Conservation (phyloP, 2,888 invertebrate species). For the Trissolcus brochymenae region DNA sequence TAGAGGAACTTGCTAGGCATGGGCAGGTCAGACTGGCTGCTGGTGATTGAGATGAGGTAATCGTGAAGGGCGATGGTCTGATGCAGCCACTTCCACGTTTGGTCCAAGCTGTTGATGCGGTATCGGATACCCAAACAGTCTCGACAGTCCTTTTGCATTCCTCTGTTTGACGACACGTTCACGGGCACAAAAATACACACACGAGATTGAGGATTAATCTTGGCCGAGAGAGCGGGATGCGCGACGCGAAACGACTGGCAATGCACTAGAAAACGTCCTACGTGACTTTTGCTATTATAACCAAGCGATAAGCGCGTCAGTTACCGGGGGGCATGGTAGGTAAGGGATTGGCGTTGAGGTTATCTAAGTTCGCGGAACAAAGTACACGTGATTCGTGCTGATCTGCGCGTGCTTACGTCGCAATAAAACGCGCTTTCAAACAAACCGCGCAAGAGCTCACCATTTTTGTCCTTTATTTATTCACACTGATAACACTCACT, state of each 20-base stretch:
- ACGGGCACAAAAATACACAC: slow-evolving; percentile 56
- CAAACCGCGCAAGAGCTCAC: neutral
- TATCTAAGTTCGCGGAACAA: slow-evolving; percentile 72
- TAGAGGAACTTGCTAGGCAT: slow-evolving; percentile 15
- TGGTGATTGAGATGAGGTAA: slow-evolving; percentile 88
- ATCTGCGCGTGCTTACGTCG: slow-evolving; percentile 65
- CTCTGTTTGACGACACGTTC: slow-evolving; percentile 74
- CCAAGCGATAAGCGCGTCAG: slow-evolving; percentile 42
- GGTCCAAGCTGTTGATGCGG: slow-evolving; percentile 92
- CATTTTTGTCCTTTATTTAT: neutral
- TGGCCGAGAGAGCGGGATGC: neutral
- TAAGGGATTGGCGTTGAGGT: slow-evolving; percentile 64
- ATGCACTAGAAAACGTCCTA: neutral
- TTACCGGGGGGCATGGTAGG: slow-evolving; percentile 46
- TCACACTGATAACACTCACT: neutral
- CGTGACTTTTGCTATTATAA: slow-evolving; percentile 62
- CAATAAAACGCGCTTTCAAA: slow-evolving; percentile 7
- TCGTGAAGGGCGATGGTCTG: slow-evolving; percentile 93
- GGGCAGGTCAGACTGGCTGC: slow-evolving; percentile 82
- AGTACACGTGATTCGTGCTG: slow-evolving; percentile 72
- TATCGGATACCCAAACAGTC: slow-evolving; percentile 92
- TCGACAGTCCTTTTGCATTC: slow-evolving; percentile 83
- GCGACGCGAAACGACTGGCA: neutral
- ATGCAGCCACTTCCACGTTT: slow-evolving; percentile 97
- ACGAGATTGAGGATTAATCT: slow-evolving; percentile 13